Evolutionary conservation across 37 sponge, comb jelly and placozoan genomes (phyloP).

Genomic region (Amphimedon queenslandica): DNA sequence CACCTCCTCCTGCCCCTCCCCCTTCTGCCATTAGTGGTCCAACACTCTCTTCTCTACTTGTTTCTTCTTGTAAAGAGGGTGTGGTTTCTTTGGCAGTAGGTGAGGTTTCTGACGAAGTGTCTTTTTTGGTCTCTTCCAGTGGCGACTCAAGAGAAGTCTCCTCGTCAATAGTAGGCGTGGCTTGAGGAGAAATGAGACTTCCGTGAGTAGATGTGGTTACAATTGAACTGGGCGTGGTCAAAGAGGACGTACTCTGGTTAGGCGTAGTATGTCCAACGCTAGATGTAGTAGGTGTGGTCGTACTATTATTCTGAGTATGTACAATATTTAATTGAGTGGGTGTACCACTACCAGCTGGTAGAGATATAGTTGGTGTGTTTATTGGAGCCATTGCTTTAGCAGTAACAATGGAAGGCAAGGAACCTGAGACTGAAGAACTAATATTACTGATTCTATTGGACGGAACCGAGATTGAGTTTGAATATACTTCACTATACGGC

Average conservation of each 20-base stretch:
- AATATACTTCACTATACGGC: neutral
- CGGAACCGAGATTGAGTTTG: neutral
- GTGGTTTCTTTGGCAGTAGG: neutral
- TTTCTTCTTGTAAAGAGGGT: neutral
- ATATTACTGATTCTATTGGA: neutral
- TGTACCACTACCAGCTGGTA: too few relatives aligned
- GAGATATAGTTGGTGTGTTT: too few relatives aligned
- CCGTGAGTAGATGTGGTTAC: neutral
- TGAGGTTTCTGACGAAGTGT: neutral
- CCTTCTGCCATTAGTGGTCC: neutral
- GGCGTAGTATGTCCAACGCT: too few relatives aligned
- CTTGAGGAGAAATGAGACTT: too few relatives aligned
- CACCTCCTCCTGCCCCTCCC: conserved; percentile 9
- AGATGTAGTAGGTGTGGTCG: too few relatives aligned
- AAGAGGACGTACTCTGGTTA: too few relatives aligned
- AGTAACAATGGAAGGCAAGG: neutral
- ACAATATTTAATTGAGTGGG: too few relatives aligned
- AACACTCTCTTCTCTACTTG: neutral
- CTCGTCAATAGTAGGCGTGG: too few relatives aligned
- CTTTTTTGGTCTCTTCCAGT: too few relatives aligned
- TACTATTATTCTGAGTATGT: too few relatives aligned
- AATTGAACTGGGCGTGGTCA: neutral
- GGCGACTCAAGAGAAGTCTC: too few relatives aligned
- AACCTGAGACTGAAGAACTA: too few relatives aligned
- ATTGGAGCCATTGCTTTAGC: neutral